Evolutionary conservation across 1,140 invertebrate species (phyloP).

Genomic region (Eurosta solidaginis): DNA sequence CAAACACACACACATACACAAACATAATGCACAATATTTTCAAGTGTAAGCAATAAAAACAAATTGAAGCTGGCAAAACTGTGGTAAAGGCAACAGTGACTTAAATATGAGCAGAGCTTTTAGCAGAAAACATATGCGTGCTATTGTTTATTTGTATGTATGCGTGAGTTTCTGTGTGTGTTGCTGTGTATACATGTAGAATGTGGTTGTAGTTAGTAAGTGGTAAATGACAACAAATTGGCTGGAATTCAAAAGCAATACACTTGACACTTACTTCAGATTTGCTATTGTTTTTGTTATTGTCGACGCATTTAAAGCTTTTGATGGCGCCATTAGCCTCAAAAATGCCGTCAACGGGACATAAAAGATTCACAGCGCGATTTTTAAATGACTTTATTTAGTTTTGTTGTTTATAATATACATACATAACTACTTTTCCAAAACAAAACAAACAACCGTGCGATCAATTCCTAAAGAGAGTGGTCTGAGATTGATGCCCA

Average conservation of each 20-base stretch:
- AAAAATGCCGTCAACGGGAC: background rate
- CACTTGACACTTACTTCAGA: no score
- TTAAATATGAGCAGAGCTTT: background rate
- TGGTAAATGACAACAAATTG: constrained; percentile 18
- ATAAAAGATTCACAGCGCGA: background rate
- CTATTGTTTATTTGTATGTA: background rate
- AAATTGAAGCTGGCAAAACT: no score
- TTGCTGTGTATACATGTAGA: background rate
- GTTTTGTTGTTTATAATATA: no score
- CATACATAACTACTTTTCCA: no score
- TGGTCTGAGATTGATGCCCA: no score
- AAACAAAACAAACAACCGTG: no score
- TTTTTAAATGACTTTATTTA: no score
- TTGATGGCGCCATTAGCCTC: background rate
- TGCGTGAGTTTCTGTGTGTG: background rate
- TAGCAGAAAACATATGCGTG: background rate
- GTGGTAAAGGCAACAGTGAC: background rate
- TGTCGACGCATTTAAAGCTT: background rate
- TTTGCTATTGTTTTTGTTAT: background rate
- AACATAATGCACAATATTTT: background rate
- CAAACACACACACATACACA: no score
- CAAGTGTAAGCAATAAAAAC: background rate
- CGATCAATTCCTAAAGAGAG: no score
- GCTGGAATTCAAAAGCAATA: constrained; percentile 17
- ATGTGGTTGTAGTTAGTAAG: background rate